These are phyloP conservation scores for Zenarchopterus dispar DNA, from an alignment of 2,797 vertebrate genomes.

Conservation along the genomic window DNA sequence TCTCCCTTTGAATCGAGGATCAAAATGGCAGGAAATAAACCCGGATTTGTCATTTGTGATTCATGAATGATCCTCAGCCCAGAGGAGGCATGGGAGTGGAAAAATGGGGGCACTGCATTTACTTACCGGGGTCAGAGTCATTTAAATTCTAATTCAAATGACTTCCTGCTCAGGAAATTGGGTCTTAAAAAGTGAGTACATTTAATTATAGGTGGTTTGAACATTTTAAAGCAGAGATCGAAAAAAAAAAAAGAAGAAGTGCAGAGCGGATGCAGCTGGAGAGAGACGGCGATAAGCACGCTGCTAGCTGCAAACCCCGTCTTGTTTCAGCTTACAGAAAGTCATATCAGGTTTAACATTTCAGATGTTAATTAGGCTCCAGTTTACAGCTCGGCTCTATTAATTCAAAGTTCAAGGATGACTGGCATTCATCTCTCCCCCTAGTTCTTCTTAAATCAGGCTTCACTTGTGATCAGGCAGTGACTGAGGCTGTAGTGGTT, in stretches of 20 bases:
- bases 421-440: conserved; percentile 41
- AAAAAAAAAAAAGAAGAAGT: conserved; percentile 30
- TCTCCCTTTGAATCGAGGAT: conserved; percentile 46
- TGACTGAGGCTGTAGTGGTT: conserved; percentile 30
- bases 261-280: conserved; percentile 53
- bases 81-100: conserved; percentile 32
- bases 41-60: conserved; percentile 62
- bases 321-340: conserved; percentile 25
- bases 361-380: conserved; percentile 68
- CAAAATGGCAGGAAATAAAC: conserved; percentile 63
- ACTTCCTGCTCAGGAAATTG: conserved; percentile 67
- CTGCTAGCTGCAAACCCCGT: conserved; percentile 25
- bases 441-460: conserved; percentile 37
- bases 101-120: conserved; percentile 37
- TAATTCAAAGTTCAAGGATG: conserved; percentile 59
- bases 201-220: conserved; percentile 67
- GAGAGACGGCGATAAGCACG: conserved; percentile 37
- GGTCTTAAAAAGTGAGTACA: conserved; percentile 59
- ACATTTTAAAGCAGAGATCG: conserved; percentile 41
- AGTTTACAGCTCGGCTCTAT: conserved; percentile 56
- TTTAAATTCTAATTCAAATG: conserved; percentile 63
- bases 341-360: conserved; percentile 59
- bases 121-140: conserved; percentile 66
- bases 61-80: conserved; percentile 52
- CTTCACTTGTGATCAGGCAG: conserved; percentile 40